Evolutionary conservation across 2,797 vertebrate genomes (phyloP).

Genomic region (Microcaecilia unicolor): DNA sequence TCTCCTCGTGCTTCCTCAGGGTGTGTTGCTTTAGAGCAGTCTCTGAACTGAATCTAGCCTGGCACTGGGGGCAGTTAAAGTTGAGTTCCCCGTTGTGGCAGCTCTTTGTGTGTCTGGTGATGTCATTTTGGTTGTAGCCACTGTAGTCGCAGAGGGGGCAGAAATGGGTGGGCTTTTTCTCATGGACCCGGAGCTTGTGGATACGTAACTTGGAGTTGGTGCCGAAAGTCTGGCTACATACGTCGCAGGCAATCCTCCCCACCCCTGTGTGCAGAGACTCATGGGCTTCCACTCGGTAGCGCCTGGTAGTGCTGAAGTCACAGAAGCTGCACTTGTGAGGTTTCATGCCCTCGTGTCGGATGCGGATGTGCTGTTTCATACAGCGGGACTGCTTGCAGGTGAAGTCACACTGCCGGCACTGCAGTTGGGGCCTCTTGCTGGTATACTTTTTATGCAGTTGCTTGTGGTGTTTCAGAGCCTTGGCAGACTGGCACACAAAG

Average conservation of each 20-base stretch:
- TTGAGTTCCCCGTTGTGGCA: conserved; percentile 74
- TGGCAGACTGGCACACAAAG: conserved; percentile 55
- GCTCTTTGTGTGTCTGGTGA: conserved; percentile 74
- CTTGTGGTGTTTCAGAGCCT: conserved; percentile 61
- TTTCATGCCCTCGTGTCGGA: conserved; percentile 72
- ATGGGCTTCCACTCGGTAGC: conserved; percentile 82
- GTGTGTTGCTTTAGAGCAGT: conserved; percentile 80
- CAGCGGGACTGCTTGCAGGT: conserved; percentile 76
- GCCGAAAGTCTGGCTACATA: conserved; percentile 79
- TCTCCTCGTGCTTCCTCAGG: conserved; percentile 63
- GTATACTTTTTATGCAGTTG: conserved; percentile 42
- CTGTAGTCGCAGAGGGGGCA: conserved; percentile 82
- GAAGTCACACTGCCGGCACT: conserved; percentile 69
- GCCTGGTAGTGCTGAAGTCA: conserved; percentile 75
- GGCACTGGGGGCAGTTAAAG: conserved; percentile 66
- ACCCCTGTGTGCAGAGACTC: conserved; percentile 83
- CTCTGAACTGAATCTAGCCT: conserved; percentile 77
- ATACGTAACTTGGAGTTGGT: conserved; percentile 79
- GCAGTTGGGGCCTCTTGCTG: conserved; percentile 43
- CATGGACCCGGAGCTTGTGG: conserved; percentile 77
- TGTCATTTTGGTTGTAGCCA: conserved; percentile 77
- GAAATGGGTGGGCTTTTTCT: conserved; percentile 77
- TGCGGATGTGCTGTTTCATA: conserved; percentile 65
- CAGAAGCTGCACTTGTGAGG: conserved; percentile 74
- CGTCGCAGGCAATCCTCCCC: conserved; percentile 71